Evolutionary conservation across 2,888 invertebrate species (phyloP).

Genomic region (Drosophila limbata): DNA sequence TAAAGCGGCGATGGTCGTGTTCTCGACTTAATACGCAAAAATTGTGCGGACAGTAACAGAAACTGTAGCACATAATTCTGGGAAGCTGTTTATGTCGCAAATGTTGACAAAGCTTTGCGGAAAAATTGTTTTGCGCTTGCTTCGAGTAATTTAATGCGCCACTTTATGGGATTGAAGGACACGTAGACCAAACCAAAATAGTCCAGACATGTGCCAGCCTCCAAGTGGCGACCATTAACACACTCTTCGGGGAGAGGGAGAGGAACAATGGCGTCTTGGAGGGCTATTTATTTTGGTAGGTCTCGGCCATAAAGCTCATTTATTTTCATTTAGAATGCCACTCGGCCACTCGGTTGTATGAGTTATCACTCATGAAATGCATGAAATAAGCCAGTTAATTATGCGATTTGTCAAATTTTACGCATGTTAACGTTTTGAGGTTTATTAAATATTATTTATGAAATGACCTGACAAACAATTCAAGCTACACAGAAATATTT

Average conservation of each 20-base stretch:
- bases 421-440: constrained; percentile 10
- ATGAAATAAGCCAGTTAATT: constrained; percentile 69
- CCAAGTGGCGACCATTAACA: constrained; percentile 32
- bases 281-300: constrained; percentile 54
- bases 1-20: constrained; percentile 35
- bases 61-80: constrained; percentile 46
- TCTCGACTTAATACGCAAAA: constrained; percentile 61
- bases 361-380: constrained; percentile 47
- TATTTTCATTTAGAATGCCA: constrained; percentile 68
- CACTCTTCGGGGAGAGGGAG: background rate
- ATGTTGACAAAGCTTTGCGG: constrained; percentile 42
- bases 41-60: constrained; percentile 41
- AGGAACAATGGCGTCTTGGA: constrained; percentile 35
- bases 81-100: constrained; percentile 39
- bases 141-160: constrained; percentile 63
- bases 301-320: constrained; percentile 52
- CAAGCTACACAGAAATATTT: background rate
- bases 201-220: constrained; percentile 39
- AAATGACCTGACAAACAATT: background rate
- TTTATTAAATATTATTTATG: constrained; percentile 31
- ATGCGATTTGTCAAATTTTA: constrained; percentile 64
- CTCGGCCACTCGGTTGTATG: constrained; percentile 42
- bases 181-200: background rate
- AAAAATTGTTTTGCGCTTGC: constrained; percentile 49
- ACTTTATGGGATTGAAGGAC: constrained; percentile 64